Evolutionary conservation across 2,797 vertebrate species (phyloP), one percentile per base, ranked within the genome.

Genomic region (Sciurus carolinensis): DNA sequence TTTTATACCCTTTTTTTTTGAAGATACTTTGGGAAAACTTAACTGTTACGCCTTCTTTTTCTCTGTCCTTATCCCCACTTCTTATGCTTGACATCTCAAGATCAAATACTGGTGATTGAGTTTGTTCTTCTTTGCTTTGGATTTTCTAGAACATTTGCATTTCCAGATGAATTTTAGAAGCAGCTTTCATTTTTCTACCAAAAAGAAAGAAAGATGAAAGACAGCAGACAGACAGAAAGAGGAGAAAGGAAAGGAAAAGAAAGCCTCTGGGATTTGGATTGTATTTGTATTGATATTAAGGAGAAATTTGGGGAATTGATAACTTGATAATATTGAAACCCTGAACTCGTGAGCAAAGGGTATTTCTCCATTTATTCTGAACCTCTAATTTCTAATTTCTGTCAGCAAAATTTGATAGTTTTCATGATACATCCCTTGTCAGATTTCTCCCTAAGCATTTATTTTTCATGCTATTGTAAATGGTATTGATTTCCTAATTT

Each of bases 81-180:
- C 18, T 52, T 79, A 44, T 33, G 6, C 9, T 24, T 12, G 28
- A 15, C 50, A 50, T 64, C 39, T 94, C 67, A 83, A 83, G 39
- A 57, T 64, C 18, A 87, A 81, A 9, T 36, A 20, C 28, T 18
- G 7, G 11, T 5, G 22, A 81, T 88, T 10, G 54, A 18, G 85
- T 87, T 75, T 81, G 2, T 86, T 85, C 26, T 76, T 28, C 30
- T 85, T 93, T 57, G 26, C 15, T 88, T 91, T 75, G 52, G 22
- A 39, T 44, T 71, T 75, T 87, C 66, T 90, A 72, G 72, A 18
- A 67, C n/a, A 67, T 44, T 79, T 72, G 67, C 30, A 77, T 93
- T 89, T 82, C 44, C 39, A 69, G 33, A 22, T n/a, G 10, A 90
- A 87, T 66, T 79, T 92, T 90, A 39, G 13, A 72, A 80, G 66